Conservation (phyloP, 2,797 vertebrate species). For the Enteromius fasciolatus region DNA sequence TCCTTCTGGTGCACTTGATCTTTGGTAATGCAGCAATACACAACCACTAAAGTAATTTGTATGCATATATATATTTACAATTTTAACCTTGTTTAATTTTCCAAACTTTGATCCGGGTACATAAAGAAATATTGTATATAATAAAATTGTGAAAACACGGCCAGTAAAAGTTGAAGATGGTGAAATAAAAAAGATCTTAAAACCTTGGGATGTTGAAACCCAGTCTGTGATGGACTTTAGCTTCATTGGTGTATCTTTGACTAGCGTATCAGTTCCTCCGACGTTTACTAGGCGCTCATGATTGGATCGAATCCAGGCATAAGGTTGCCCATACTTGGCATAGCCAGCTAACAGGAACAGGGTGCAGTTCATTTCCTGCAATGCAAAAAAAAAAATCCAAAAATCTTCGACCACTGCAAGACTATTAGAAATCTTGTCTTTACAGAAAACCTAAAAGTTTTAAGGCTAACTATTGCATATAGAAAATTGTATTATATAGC, state of each 20-base stretch:
- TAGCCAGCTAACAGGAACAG: constrained; percentile 82
- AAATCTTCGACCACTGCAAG: neutral
- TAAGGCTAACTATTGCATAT: neutral
- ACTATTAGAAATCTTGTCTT: neutral
- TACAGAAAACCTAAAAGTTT: neutral
- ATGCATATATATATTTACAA: neutral
- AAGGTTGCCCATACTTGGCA: constrained; percentile 79
- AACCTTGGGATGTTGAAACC: constrained; percentile 74
- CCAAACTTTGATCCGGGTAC: neutral
- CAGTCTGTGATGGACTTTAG: constrained; percentile 81
- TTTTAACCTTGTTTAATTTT: constrained; percentile 2
- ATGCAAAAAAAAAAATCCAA: constrained; percentile 17
- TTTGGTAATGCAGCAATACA: neutral
- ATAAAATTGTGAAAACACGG: neutral
- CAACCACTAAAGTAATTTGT: neutral
- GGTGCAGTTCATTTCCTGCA: constrained; percentile 83
- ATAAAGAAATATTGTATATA: neutral
- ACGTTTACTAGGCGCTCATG: constrained; percentile 81
- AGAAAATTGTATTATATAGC: neutral
- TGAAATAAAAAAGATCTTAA: constrained; percentile 42
- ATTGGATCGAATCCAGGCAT: constrained; percentile 84
- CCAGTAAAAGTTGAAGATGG: constrained; percentile 16
- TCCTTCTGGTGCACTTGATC: neutral
- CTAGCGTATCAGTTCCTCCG: constrained; percentile 76
- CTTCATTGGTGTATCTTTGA: constrained; percentile 81